These are phyloP conservation scores for Ascaphus truei DNA, from an alignment of 2,113 vertebrate genomes.

Conservation along the genomic window DNA sequence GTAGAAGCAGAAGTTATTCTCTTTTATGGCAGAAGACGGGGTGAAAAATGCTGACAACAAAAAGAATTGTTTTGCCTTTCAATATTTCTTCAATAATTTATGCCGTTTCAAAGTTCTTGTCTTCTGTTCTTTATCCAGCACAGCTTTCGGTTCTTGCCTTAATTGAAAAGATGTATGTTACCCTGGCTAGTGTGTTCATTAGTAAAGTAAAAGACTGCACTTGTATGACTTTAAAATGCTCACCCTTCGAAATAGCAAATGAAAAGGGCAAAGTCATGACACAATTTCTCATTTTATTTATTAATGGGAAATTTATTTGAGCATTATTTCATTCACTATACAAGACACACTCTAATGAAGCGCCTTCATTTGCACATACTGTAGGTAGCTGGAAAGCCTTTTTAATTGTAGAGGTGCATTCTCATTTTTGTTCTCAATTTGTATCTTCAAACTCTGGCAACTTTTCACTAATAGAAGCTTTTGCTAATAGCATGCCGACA, in stretches of 20 bases:
- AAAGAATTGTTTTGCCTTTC: slow-evolving; percentile 12
- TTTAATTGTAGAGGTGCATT: slow-evolving; percentile 14
- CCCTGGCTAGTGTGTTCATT: slow-evolving; percentile 49
- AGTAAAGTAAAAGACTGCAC: slow-evolving; percentile 36
- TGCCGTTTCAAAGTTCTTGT: not conserved
- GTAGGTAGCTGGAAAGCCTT: slow-evolving; percentile 31
- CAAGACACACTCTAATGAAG: slow-evolving; percentile 50
- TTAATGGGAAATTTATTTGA: slow-evolving; percentile 60
- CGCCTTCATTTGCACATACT: slow-evolving; percentile 42
- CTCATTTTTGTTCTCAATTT: not conserved
- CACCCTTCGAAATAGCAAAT: slow-evolving; percentile 51
- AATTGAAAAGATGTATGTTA: slow-evolving; percentile 34
- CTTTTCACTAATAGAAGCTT: too few species aligned
- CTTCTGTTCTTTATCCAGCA: not conserved
- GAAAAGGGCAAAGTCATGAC: slow-evolving; percentile 49
- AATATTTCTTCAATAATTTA: slow-evolving; percentile 19
- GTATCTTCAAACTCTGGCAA: slow-evolving; percentile 21
- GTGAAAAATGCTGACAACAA: slow-evolving; percentile 19
- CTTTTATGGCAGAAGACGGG: not conserved
- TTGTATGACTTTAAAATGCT: slow-evolving; percentile 34
- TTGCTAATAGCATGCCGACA: too few species aligned
- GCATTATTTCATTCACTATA: slow-evolving; percentile 43
- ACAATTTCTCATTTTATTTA: slow-evolving; percentile 51
- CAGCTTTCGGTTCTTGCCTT: slow-evolving; percentile 21
- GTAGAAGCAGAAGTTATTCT: slow-evolving; percentile 1